phyloP scores from a whole-genome alignment of 2,797 vertebrate genomes.

The Mycteria americana region DNA sequence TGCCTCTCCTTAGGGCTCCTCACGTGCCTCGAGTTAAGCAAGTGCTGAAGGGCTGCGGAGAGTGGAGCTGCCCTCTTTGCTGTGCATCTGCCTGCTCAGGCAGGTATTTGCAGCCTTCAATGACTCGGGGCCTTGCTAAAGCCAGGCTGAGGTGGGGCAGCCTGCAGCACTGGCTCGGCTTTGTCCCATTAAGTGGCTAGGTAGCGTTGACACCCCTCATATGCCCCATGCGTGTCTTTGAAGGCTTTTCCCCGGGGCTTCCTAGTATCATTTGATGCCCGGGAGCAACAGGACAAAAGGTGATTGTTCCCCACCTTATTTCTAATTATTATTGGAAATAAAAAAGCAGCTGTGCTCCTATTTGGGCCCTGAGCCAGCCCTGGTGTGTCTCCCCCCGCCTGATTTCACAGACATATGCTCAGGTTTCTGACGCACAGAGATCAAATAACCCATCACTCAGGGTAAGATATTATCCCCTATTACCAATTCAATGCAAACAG shows the following conservation, averaged over 20 bases:
- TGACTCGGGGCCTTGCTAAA: background rate
- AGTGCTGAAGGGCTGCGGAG: background rate
- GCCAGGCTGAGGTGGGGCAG: background rate
- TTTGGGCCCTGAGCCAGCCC: slow-evolving; percentile 24
- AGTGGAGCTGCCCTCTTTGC: background rate
- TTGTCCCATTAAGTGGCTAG: background rate
- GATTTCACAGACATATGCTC: slow-evolving; percentile 15
- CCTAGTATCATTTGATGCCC: background rate
- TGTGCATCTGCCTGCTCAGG: background rate
- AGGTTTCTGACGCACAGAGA: slow-evolving; percentile 60
- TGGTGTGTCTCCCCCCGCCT: background rate
- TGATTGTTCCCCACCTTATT: slow-evolving; percentile 14
- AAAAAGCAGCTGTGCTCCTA: slow-evolving; percentile 30
- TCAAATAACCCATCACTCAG: slow-evolving; percentile 74
- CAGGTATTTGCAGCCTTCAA: background rate
- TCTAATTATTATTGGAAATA: slow-evolving; percentile 7
- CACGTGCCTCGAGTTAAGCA: background rate
- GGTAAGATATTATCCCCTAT: slow-evolving; percentile 66
- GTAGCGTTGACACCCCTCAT: background rate
- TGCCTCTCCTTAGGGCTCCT: background rate
- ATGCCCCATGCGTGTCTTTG: background rate
- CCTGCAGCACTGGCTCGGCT: background rate
- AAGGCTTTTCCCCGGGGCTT: background rate
- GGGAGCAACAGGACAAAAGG: slow-evolving; percentile 30
- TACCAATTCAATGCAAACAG: slow-evolving; percentile 64